Evolutionary conservation across 35 echinoderm and acorn worm genomes (phyloP), one percentile per base, ranked within the genome.

Genomic region (Heliocidaris tuberculata): DNA sequence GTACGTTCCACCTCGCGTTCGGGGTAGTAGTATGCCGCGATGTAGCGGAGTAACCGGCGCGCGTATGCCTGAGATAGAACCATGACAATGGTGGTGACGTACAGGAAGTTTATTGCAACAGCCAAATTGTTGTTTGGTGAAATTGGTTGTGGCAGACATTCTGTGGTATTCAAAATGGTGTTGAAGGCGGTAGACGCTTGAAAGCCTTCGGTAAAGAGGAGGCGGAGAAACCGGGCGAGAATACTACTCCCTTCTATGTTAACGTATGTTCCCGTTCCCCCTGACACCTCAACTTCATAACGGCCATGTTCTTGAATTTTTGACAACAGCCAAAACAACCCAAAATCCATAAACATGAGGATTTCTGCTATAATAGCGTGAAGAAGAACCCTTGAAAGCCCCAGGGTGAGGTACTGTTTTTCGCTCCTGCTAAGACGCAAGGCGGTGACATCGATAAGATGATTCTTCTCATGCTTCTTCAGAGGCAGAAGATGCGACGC

Each of bases 41-140:
- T 98, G 56, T 94, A 86, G 16, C 96, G 86, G 70, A 96, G 90
- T 32, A 98, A 49, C 10, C 97, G 94, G 24, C 95, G 85, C 31
- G 96, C 96, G 54, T 98, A 98, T 13, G 97, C 96, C 60, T 98
- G 97, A 85, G 91, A 98, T 49, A 98, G 94, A 9, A 98, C 95
- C 61, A 95, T 98, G 42, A 97, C 15, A n/a, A 98, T 61, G 5
- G 96, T 96, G 48, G 94, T 50, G 24, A 93, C 93, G 92, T 98
- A 97, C 42, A 98, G 54, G 11, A 94, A 89, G 32, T 94, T 95
- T 27, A 98, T 95, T 6, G 91, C 95, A n/a, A 98, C 95, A 61
- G 95, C 60, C 13, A 94, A 65, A 17, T 94, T 96, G 47, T 95
- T 85, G 32, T 98, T 92, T 31, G 97, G 97, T 29, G n/a, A 31